phyloP scores from a whole-genome alignment of 2,113 vertebrate species.

The Saguinus midas region DNA sequence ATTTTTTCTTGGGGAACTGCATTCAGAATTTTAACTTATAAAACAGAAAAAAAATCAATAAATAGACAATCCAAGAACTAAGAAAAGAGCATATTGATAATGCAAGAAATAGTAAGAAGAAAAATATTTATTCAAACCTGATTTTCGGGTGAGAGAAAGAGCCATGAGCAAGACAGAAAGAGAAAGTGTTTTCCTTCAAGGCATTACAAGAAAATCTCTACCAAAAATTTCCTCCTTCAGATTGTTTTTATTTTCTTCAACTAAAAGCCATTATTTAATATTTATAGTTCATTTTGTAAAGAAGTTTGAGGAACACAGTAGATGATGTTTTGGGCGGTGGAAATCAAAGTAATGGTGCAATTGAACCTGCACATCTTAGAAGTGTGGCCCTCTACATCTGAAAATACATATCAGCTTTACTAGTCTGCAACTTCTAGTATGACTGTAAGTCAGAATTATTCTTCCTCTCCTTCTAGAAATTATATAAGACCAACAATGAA shows the following conservation, averaged over 20 bases:
- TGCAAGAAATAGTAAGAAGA: background rate
- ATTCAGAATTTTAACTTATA: background rate
- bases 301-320: background rate
- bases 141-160: background rate
- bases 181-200: background rate
- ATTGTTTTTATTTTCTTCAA: background rate
- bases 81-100: background rate
- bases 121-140: background rate
- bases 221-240: background rate
- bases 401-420: constrained; percentile 13
- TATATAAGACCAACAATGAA: background rate
- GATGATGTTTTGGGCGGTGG: background rate
- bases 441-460: background rate
- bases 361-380: background rate
- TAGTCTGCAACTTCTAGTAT: background rate
- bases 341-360: background rate
- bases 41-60: background rate
- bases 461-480: background rate
- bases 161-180: background rate
- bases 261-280: background rate
- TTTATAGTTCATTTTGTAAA: background rate
- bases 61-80: background rate
- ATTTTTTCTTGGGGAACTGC: background rate
- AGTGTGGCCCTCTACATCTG: background rate
- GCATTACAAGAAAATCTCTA: background rate